A percentile compares a stretch with the other conserved stretches of the same genome.
phyloP scores from a whole-genome alignment of 2,797 vertebrate genomes.

The Mastacembelus armatus region DNA sequence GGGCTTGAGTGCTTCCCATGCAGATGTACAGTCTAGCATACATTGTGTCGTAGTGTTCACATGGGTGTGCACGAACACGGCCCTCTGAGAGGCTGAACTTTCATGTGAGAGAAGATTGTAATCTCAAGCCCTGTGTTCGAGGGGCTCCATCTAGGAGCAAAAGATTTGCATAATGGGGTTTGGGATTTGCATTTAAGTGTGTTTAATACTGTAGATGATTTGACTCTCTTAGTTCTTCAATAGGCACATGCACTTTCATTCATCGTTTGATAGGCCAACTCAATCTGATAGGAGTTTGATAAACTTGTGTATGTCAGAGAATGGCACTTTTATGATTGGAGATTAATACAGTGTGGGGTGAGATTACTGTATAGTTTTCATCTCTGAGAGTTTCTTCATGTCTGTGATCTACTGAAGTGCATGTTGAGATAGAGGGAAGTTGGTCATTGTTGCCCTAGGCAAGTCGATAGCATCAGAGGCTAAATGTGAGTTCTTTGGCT shows the following conservation, averaged over 20 bases:
- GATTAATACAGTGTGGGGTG: constrained; percentile 45
- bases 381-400: constrained; percentile 41
- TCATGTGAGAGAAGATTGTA: constrained; percentile 50
- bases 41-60: constrained; percentile 7
- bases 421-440: constrained; percentile 16
- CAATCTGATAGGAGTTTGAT: constrained; percentile 63
- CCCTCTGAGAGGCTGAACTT: constrained; percentile 6
- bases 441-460: constrained; percentile 2
- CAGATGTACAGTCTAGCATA: neutral
- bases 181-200: constrained; percentile 73
- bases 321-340: constrained; percentile 51
- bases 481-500: constrained; percentile 27
- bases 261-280: constrained; percentile 61
- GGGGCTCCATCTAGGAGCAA: constrained; percentile 64
- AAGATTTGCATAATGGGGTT: constrained; percentile 80
- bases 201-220: constrained; percentile 67
- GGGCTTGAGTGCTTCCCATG: neutral
- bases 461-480: constrained; percentile 10
- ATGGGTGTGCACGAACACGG: constrained; percentile 13
- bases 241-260: constrained; percentile 42
- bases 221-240: constrained; percentile 65
- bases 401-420: constrained; percentile 54
- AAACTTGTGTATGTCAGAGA: constrained; percentile 58
- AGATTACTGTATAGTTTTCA: constrained; percentile 49
- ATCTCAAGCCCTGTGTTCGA: constrained; percentile 72